phyloP scores from a whole-genome alignment of 2,797 vertebrate genomes.

The Syngnathus rostellatus region DNA sequence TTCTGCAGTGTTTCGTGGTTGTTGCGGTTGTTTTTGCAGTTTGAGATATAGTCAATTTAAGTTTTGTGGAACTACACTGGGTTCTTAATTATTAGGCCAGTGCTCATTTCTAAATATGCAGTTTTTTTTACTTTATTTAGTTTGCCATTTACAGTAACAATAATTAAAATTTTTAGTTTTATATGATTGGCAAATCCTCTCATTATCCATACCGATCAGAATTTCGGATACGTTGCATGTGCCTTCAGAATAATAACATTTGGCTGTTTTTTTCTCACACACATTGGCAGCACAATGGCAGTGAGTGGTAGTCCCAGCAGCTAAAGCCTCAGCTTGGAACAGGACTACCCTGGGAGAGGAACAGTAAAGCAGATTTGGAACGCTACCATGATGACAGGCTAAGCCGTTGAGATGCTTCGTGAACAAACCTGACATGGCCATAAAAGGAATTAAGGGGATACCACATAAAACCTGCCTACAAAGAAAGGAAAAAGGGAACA shows the following conservation, averaged over 20 bases:
- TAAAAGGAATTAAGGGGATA: slow-evolving; percentile 51
- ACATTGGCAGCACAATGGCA: not conserved
- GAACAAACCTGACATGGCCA: slow-evolving; percentile 49
- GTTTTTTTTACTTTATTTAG: too few relatives aligned
- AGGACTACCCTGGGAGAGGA: slow-evolving; percentile 33
- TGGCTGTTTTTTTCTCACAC: not conserved
- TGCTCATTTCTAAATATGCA: too few relatives aligned
- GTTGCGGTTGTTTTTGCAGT: too few relatives aligned
- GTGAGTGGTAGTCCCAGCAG: slow-evolving; percentile 20
- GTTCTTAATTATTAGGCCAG: too few relatives aligned
- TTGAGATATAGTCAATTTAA: too few relatives aligned
- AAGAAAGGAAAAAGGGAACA: slow-evolving; percentile 16
- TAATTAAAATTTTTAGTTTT: too few relatives aligned
- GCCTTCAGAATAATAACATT: not conserved
- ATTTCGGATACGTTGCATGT: not conserved
- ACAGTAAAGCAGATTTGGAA: slow-evolving; percentile 52
- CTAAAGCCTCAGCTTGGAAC: slow-evolving; percentile 36
- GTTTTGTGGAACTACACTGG: too few relatives aligned
- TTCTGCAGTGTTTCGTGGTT: too few relatives aligned
- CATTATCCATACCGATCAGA: not conserved
- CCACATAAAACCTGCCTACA: slow-evolving; percentile 44
- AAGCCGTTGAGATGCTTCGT: slow-evolving; percentile 54
- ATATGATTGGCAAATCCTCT: too few relatives aligned
- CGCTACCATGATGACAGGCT: slow-evolving; percentile 47
- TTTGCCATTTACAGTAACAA: too few relatives aligned